Evolutionary conservation across 2,888 invertebrate species (phyloP).

Genomic region (Adela reaumurella): DNA sequence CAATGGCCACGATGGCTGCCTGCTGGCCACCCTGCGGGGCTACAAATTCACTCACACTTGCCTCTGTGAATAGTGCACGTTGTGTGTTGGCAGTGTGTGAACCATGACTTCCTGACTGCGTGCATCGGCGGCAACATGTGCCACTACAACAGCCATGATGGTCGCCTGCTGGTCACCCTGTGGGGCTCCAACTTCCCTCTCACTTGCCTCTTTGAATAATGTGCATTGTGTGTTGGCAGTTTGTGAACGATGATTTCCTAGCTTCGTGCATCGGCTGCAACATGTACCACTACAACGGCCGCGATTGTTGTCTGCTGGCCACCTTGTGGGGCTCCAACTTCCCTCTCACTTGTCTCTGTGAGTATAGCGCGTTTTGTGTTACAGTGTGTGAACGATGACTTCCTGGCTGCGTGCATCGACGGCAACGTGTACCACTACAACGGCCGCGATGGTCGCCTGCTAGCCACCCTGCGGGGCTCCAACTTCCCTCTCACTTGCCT

Average conservation of each 20-base stretch:
- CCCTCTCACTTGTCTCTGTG: slow-evolving; percentile 60
- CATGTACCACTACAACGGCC: slow-evolving; percentile 56
- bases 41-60: slow-evolving; percentile 61
- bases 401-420: slow-evolving; percentile 61
- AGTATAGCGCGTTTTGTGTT: slow-evolving; percentile 9
- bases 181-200: slow-evolving; percentile 58
- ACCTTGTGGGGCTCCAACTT: slow-evolving; percentile 56
- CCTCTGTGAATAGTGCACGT: slow-evolving; percentile 26
- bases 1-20: slow-evolving; percentile 44
- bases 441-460: slow-evolving; percentile 43
- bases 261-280: slow-evolving; percentile 63
- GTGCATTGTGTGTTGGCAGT: slow-evolving; percentile 34
- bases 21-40: slow-evolving; percentile 53
- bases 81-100: slow-evolving; percentile 45
- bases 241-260: slow-evolving; percentile 55
- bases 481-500: slow-evolving; percentile 61
- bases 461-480: slow-evolving; percentile 56
- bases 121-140: slow-evolving; percentile 63
- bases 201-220: slow-evolving; percentile 55
- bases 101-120: slow-evolving; percentile 58
- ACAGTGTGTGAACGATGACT: slow-evolving; percentile 57
- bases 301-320: slow-evolving; percentile 47
- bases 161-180: slow-evolving; percentile 50
- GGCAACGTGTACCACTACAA: slow-evolving; percentile 62
- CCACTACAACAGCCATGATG: slow-evolving; percentile 51